Evolutionary conservation across 2,797 vertebrate genomes (phyloP), one percentile per base, ranked within the genome.

Genomic region (Huso huso): DNA sequence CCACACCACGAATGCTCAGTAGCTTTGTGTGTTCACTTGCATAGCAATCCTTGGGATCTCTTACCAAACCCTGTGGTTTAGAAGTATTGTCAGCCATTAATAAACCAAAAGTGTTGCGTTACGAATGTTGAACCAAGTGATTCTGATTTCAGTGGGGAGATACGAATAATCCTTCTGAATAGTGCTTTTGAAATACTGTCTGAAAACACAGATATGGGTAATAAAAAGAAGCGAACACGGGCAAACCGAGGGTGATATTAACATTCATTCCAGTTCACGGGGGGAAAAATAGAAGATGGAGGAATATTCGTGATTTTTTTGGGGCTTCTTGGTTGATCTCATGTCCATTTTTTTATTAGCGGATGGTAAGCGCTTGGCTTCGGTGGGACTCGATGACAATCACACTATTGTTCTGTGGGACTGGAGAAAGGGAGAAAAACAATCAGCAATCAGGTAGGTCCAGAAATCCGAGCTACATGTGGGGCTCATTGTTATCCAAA

Each of bases 391-490:
- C 76, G 96, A 99, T 69, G 95, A 99, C 72, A 93, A 86, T 86
- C 96, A 99, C 79, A 93, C 93, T 66, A 74, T 99, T 73, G 89
- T 98, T 66, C 86, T 99, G 63, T 99, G 96, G 96, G 97, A 99
- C 68, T 99, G 96, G 97, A 97, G 91, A 76, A 98, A 96, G 77
- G 97, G 97, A 74, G 97, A 99, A 82, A 98, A 95, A 70, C 92
- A 99, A 61, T 97, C 97, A 65, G 79, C 93, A 74, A 90, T 95
- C 79, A 92, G 94, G 97, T 98, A 50, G 75, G 89, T 81, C 64
- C 15, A 64, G 73, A 48, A 68, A 66, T 53, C 51, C 8, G 9
- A n/a, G 12, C 55, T 6, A n/a, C 55, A n/a, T 53, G 51, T 58
- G 12, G 55, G 23, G 23, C 23, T n/a, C 13, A 2, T 58, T 58